Base-by-base conservation (phyloP, 64 coral and sea anemone genomes). In the Montipora efflorescens region DNA sequence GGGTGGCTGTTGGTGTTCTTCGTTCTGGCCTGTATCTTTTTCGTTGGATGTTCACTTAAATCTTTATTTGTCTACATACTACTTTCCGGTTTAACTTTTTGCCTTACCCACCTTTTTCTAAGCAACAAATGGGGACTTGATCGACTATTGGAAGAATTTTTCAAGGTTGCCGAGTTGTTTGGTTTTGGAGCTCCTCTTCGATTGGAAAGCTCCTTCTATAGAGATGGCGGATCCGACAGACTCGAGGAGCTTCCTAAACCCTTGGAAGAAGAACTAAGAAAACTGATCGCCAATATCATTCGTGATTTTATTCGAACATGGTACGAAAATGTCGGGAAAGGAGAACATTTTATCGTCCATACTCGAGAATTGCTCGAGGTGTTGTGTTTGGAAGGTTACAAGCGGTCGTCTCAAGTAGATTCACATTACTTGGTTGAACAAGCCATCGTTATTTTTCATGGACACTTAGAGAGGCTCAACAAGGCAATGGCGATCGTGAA, bases 251-350 rank as follows among this genome's bases (percentile, higher is more conserved):
- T 97, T 59, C 95, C 95, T 0, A 79, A 88, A 16, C 92, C 92
- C 55, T 84, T 97, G 45, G 71, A 73, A 19, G 59, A 94, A 64
- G 91, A 90, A 62, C n/a, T 97, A 6, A 90, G 94, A 64, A 78
- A 64, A 48, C 67, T 99, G 0, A 92, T 96, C 1, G 78, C 51
- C 5, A 93, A 99, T 62, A 89, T 96, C 19, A 70, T 92, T 16
- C 88, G 90, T 8, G 98, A 99, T 87, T 99, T 99, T 50, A 93
- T 99, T 2, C 51, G 58, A 13, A 81, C 95, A 3, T 99, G 98
- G 98, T 99, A 92, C 67, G 73, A 94, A 19, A 81, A 99, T 78
- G 98, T 99, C 18, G 98, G 87, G 55, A 82, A 94, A 59, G 95
- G 95, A 12, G 89, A 93, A 7, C 84, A 70, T 4, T 99, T 99